Conservation (phyloP, 2,888 invertebrate genomes). For the Cantharis lateralis region DNA sequence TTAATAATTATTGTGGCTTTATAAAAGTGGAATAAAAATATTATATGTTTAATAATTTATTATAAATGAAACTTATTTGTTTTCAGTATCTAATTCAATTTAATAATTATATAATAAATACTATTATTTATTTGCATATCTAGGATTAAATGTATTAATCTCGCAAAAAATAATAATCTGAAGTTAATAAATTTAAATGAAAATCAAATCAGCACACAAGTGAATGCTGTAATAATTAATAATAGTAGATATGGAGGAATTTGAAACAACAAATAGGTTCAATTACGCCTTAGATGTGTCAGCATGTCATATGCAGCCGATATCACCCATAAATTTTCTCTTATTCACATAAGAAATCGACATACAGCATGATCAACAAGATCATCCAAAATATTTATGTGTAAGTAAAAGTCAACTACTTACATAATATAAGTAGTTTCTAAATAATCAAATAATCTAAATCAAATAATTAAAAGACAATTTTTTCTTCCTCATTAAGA, state of each 20-base stretch:
- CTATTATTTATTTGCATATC: conserved; percentile 19
- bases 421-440: not conserved
- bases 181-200: conserved; percentile 40
- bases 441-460: not conserved
- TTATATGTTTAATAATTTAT: no score
- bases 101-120: not conserved
- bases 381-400: conserved; percentile 33
- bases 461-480: not conserved
- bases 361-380: conserved; percentile 38
- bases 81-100: no score
- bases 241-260: conserved; percentile 26
- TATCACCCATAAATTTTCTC: conserved; percentile 38
- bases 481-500: no score
- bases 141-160: conserved; percentile 36
- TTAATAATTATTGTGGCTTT: no score
- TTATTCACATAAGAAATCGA: conserved; percentile 37
- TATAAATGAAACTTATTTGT: no score
- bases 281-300: conserved; percentile 42
- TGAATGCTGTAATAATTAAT: conserved; percentile 39
- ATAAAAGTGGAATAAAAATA: no score
- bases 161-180: conserved; percentile 39
- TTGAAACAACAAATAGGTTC: conserved; percentile 36
- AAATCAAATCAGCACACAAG: conserved; percentile 30
- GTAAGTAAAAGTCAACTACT: conserved; percentile 20
- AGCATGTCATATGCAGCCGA: conserved; percentile 36